Conservation (phyloP, 1,140 invertebrate genomes). For the Drosophila seguyi region DNA sequence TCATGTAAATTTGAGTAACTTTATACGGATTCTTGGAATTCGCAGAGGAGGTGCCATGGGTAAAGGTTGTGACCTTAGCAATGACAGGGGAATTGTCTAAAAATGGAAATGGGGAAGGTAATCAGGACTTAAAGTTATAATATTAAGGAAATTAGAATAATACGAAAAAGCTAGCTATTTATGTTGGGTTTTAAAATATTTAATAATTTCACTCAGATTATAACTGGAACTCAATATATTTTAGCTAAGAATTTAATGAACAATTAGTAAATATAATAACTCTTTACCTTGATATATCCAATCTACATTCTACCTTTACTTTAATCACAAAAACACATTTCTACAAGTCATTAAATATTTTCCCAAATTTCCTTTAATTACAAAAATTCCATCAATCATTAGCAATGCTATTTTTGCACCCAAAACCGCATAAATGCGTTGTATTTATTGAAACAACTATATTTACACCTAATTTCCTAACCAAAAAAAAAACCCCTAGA, state of each 20-base stretch:
- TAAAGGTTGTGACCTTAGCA: conserved; percentile 5
- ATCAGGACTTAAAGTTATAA: no score
- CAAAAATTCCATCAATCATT: conserved; percentile 5
- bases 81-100: conserved; percentile 8
- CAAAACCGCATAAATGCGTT: conserved; percentile 4
- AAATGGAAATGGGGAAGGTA: not conserved
- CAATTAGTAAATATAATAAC: not conserved
- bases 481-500: not conserved
- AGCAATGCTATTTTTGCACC: not conserved
- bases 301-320: not conserved
- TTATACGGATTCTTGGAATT: not conserved
- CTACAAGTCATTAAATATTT: not conserved
- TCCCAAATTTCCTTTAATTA: conserved; percentile 3
- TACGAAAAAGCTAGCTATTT: not conserved
- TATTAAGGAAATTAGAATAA: not conserved
- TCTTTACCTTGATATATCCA: not conserved
- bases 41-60: not conserved
- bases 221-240: not conserved
- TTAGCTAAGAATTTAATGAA: not conserved
- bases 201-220: not conserved
- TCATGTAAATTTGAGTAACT: conserved; percentile 22
- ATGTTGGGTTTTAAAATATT: not conserved
- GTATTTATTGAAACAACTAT: conserved; percentile 5
- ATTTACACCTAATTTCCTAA: conserved; percentile 1
- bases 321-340: no score